A percentile compares a stretch with the other conserved stretches of the same genome.
Evolutionary conservation across 2,113 vertebrate species (phyloP).

Genomic region (Cynocephalus volans): DNA sequence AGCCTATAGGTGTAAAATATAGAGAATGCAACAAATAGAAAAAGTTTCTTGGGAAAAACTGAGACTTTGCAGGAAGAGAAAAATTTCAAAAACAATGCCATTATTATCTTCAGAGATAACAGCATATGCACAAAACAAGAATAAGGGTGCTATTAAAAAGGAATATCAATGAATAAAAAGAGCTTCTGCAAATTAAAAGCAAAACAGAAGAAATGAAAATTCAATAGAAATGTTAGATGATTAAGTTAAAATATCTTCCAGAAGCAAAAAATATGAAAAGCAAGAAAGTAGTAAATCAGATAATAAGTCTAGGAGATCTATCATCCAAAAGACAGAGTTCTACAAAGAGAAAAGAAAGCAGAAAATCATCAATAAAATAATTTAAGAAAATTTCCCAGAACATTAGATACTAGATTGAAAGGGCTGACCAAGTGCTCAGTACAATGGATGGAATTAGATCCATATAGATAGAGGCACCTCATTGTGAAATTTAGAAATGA

Average conservation of each 20-base stretch:
- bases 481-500: not conserved
- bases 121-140: not conserved
- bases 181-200: not conserved
- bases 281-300: not conserved
- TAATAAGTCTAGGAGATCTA: not conserved
- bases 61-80: not conserved
- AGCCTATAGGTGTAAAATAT: not conserved
- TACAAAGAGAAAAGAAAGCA: not conserved
- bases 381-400: not conserved
- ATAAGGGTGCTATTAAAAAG: not conserved
- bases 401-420: not conserved
- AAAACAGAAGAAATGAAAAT: not conserved
- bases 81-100: not conserved
- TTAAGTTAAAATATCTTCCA: not conserved
- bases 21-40: not conserved
- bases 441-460: not conserved
- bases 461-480: not conserved
- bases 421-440: not conserved
- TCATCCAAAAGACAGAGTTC: not conserved
- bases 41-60: not conserved
- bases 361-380: not conserved
- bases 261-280: not conserved
- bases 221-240: not conserved
- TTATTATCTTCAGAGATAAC: slow-evolving; percentile 6
- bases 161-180: slow-evolving; percentile 10